A percentile compares a stretch with the other conserved stretches of the same genome.
These are phyloP conservation scores for Hyperopisus bebe DNA, from an alignment of 2,113 vertebrate genomes.

Conservation along the genomic window DNA sequence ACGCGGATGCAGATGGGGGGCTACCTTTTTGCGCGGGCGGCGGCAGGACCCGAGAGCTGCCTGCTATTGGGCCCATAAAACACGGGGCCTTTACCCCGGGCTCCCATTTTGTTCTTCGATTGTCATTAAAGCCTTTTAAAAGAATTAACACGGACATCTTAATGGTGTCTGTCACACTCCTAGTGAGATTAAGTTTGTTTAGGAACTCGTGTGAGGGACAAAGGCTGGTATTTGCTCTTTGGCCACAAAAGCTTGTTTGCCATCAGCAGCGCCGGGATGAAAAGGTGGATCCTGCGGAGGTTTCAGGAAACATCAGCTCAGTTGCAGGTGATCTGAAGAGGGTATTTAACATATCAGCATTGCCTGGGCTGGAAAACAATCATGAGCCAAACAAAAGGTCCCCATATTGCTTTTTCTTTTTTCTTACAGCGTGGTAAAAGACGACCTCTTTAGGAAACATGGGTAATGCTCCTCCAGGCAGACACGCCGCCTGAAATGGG, in stretches of 20 bases:
- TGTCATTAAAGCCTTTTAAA: conserved; percentile 82
- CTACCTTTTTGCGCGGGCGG: conserved; percentile 82
- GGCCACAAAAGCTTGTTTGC: conserved; percentile 66
- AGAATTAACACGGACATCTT: conserved; percentile 80
- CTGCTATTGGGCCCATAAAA: conserved; percentile 78
- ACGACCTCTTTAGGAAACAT: conserved; percentile 35
- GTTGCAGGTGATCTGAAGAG: conserved; percentile 69
- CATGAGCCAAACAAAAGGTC: conserved; percentile 34
- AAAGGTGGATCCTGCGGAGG: conserved; percentile 51
- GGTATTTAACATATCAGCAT: conserved; percentile 53
- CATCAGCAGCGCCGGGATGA: conserved; percentile 67
- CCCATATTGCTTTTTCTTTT: conserved; percentile 15
- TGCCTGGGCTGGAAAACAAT: conserved; percentile 49
- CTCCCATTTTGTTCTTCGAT: conserved; percentile 80
- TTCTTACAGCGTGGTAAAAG: not conserved
- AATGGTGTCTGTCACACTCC: conserved; percentile 81
- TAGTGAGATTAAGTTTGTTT: conserved; percentile 88
- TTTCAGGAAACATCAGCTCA: conserved; percentile 70
- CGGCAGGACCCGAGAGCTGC: conserved; percentile 70
- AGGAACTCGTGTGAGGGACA: conserved; percentile 77
- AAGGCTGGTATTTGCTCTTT: conserved; percentile 75
- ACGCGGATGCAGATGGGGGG: conserved; percentile 83
- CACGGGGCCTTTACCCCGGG: conserved; percentile 68
- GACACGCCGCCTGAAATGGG: conserved; percentile 53
- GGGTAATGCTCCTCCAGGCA: conserved; percentile 51